A percentile compares a stretch with the other conserved stretches of the same genome.
phyloP scores from a whole-genome alignment of 2,113 vertebrate species.

The Sphaerodactylus townsendi region DNA sequence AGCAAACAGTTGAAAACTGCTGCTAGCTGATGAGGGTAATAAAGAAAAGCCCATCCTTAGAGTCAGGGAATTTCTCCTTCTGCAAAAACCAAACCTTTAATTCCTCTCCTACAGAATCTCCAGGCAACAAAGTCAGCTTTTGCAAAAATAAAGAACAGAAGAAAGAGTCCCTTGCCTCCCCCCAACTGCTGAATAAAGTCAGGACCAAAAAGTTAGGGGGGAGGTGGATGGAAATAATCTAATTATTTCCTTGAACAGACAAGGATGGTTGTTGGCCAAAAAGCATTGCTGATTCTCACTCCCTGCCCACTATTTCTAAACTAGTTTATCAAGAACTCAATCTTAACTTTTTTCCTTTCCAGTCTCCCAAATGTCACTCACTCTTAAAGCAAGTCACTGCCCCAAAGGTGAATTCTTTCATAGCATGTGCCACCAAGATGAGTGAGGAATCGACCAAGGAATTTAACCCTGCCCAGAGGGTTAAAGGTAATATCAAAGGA shows the following conservation, averaged over 20 bases:
- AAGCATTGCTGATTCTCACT: not conserved
- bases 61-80: slow-evolving; percentile 23
- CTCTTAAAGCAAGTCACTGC: not conserved
- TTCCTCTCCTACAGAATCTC: not conserved
- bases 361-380: not conserved
- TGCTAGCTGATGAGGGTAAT: slow-evolving; percentile 11
- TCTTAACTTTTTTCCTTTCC: not conserved
- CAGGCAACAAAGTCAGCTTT: slow-evolving; percentile 31
- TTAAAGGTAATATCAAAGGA: not conserved
- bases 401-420: not conserved
- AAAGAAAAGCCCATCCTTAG: slow-evolving; percentile 12
- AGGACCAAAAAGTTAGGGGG: not conserved
- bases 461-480: not conserved
- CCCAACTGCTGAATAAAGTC: not conserved
- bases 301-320: not conserved
- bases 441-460: not conserved
- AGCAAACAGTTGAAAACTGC: slow-evolving; percentile 10
- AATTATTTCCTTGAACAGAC: not conserved
- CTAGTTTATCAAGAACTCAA: not conserved
- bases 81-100: slow-evolving; percentile 28
- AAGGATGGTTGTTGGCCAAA: not conserved
- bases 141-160: no score
- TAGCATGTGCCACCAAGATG: not conserved
- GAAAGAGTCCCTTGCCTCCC: slow-evolving; percentile 6
- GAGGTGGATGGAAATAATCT: not conserved